A percentile compares a stretch with the other conserved stretches of the same genome.
These are phyloP conservation scores for Heliconius nattereri DNA, from an alignment of 1,140 invertebrate genomes.

Conservation along the genomic window DNA sequence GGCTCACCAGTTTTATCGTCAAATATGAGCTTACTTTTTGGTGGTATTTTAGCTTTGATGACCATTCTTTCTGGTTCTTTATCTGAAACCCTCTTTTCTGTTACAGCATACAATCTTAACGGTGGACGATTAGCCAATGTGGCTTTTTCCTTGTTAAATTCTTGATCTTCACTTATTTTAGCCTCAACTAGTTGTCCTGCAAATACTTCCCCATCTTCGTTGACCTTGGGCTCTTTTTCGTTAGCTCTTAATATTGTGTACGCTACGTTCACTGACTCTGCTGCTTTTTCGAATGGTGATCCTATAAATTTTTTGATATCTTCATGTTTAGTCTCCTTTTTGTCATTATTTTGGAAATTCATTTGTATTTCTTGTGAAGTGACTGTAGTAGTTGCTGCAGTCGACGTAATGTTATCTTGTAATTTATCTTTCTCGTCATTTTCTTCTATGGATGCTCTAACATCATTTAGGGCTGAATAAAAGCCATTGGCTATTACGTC, in stretches of 20 bases:
- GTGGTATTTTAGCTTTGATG: constrained; percentile 70
- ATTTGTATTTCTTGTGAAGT: constrained; percentile 54
- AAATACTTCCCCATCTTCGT: constrained; percentile 61
- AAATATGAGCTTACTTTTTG: constrained; percentile 70
- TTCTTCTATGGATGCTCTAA: constrained; percentile 60
- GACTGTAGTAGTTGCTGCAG: constrained; percentile 48
- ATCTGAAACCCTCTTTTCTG: constrained; percentile 49
- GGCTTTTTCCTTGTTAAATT: constrained; percentile 65
- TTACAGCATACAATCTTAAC: constrained; percentile 54
- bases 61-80: constrained; percentile 46
- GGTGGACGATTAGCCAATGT: constrained; percentile 58
- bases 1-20: constrained; percentile 75
- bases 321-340: constrained; percentile 44
- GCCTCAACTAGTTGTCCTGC: constrained; percentile 71
- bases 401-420: constrained; percentile 47
- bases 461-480: constrained; percentile 68
- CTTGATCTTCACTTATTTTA: constrained; percentile 67
- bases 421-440: constrained; percentile 41
- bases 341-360: constrained; percentile 57
- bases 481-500: constrained; percentile 64
- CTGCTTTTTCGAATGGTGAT: constrained; percentile 62
- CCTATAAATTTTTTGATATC: constrained; percentile 55
- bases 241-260: constrained; percentile 65
- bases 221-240: constrained; percentile 54
- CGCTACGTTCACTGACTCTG: constrained; percentile 64